Conservation (phyloP, 2,888 invertebrate species). For the Trilocha varians region DNA sequence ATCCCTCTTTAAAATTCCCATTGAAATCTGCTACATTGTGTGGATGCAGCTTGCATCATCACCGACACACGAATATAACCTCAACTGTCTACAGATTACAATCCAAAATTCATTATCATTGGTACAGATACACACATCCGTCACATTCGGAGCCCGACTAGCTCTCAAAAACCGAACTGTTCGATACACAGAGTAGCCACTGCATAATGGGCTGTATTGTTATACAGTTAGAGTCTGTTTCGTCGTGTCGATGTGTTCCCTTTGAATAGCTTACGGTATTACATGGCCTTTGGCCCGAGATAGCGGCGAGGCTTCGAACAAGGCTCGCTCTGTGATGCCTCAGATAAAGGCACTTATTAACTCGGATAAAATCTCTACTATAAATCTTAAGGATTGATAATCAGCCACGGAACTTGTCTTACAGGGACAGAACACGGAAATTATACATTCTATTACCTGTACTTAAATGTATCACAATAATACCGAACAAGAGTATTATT, state of each 20-base stretch:
- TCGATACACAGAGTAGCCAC: not conserved
- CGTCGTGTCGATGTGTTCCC: conserved; percentile 7
- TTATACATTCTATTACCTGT: too few relatives aligned
- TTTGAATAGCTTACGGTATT: conserved; percentile 47
- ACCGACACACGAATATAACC: not conserved
- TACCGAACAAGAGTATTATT: too few relatives aligned
- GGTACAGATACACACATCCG: not conserved
- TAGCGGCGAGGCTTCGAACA: conserved; percentile 17
- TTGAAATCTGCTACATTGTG: not conserved
- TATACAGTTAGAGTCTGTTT: not conserved
- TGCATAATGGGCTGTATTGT: not conserved
- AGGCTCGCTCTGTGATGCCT: not conserved
- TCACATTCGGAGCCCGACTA: not conserved
- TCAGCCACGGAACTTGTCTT: not conserved
- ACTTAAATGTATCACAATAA: too few relatives aligned
- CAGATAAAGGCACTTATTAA: not conserved
- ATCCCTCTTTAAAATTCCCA: too few relatives aligned
- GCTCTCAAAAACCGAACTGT: not conserved
- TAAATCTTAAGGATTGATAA: not conserved
- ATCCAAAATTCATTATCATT: not conserved
- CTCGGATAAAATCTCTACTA: not conserved
- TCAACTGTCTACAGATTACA: not conserved
- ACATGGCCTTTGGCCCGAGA: conserved; percentile 55
- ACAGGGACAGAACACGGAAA: too few relatives aligned
- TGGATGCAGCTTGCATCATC: not conserved